phyloP scores from a whole-genome alignment of 2,888 invertebrate species.

The Phlogophora meticulosa region DNA sequence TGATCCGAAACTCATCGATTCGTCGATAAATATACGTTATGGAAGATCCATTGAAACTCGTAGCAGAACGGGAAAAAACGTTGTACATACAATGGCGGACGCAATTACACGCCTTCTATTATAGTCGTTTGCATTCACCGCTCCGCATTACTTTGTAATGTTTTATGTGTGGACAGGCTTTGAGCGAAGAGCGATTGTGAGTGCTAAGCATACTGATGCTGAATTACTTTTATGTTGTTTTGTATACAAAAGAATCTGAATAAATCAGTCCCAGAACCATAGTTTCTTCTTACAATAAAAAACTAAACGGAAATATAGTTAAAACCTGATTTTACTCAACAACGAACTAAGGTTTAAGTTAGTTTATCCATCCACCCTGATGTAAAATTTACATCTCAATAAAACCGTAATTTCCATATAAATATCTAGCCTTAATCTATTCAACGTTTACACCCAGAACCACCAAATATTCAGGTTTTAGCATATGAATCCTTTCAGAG shows the following conservation, averaged over 20 bases:
- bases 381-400: neutral
- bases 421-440: conserved; percentile 20
- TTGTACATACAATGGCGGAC: conserved; percentile 72
- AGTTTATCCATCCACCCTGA: neutral
- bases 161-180: conserved; percentile 49
- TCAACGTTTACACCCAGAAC: conserved; percentile 10
- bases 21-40: conserved; percentile 58
- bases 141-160: conserved; percentile 74
- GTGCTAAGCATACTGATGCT: neutral
- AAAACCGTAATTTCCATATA: conserved; percentile 25
- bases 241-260: too few species aligned
- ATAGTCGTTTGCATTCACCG: conserved; percentile 76
- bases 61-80: conserved; percentile 59
- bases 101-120: conserved; percentile 77
- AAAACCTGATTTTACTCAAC: too few species aligned
- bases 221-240: too few species aligned
- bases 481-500: conserved; percentile 48
- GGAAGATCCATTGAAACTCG: conserved; percentile 47
- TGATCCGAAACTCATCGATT: conserved; percentile 52
- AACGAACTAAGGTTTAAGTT: neutral
- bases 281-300: too few species aligned
- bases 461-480: conserved; percentile 27
- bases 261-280: too few species aligned
- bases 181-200: conserved; percentile 17
- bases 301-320: too few species aligned